phyloP scores from a whole-genome alignment of 2,888 invertebrate species.

The Ennomos fuscantarius region DNA sequence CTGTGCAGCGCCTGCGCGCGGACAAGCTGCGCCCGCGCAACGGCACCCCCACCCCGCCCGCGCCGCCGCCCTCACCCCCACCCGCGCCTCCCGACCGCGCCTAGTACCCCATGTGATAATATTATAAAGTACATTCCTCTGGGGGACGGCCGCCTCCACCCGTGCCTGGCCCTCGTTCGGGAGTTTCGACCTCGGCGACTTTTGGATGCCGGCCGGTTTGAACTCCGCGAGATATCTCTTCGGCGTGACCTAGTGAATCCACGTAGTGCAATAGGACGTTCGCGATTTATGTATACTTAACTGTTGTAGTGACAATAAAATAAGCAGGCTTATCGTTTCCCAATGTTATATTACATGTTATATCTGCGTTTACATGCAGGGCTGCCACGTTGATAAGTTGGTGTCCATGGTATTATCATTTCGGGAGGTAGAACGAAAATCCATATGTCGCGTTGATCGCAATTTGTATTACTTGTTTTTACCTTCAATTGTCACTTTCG shows the following conservation, averaged over 20 bases:
- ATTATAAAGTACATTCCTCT: conserved; percentile 80
- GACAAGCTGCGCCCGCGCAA: conserved; percentile 76
- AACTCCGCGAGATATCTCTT: conserved; percentile 23
- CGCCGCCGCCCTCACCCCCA: conserved; percentile 49
- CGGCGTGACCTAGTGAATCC: conserved; percentile 23
- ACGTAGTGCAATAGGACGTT: conserved; percentile 53
- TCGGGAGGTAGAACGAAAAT: neutral
- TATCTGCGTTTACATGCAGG: conserved; percentile 31
- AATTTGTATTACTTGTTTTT: neutral
- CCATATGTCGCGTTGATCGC: conserved; percentile 5
- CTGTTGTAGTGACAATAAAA: conserved; percentile 74
- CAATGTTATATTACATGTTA: conserved; percentile 25
- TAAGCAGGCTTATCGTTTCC: conserved; percentile 42
- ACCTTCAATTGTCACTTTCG: too few species aligned
- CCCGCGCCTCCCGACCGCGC: conserved; percentile 61
- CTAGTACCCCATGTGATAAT: conserved; percentile 75
- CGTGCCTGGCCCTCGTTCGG: conserved; percentile 36
- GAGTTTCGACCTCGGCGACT: neutral
- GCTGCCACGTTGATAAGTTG: conserved; percentile 6
- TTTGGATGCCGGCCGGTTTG: neutral
- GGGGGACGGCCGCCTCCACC: conserved; percentile 41
- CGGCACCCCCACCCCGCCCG: conserved; percentile 71
- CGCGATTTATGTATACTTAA: conserved; percentile 48
- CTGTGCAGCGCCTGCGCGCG: conserved; percentile 78
- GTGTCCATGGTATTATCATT: neutral